Evolutionary conservation across 2,797 vertebrate species (phyloP), one percentile per base, ranked within the genome.

Genomic region (Enoplosus armatus): DNA sequence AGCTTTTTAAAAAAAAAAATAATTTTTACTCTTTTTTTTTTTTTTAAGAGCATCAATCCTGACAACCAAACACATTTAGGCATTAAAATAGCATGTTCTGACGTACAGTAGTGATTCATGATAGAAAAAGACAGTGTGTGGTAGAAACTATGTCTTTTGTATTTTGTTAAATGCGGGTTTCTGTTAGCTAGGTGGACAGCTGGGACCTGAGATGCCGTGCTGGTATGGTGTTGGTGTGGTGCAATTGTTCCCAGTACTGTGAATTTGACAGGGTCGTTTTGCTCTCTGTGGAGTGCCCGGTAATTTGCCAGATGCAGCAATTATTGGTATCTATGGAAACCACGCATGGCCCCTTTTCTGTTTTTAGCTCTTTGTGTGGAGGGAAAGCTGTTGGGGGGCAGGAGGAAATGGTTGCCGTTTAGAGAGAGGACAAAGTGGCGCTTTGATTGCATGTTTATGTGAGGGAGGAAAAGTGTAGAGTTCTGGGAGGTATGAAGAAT

Each of bases 311-410:
- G 93, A 95, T 94, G 94, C 92, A 87, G 94, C 93, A 94, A 95
- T 95, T 94, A 95, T 82, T 82, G 88, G 95, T 95, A 92, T 93
- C 95, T 94, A 96, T 95, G 94, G 95, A 91, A 94, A 96, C 94
- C 79, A 74, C 6, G 67, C 87, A 81, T 48, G 65, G 86, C 77
- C 82, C 79, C 85, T 84, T 89, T 89, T 88, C 88, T 87, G 85
- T 84, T 91, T 90, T 90, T 92, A 93, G 88, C 83, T 84, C 90
- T 93, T 93, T 93, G 90, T 91, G 85, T 77, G 65, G 48, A 84
- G 74, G 74, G 74, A 85, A 85, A 85, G 79, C 82, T 85, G 87
- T 71, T 83, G 66, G 82, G 82, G 86, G 86, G 88, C 78, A 84
- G 84, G 76, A 90, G 77, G 75, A 90, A 83, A 90, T 73, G 74